Evolutionary conservation across 2,797 vertebrate genomes (phyloP).

Genomic region (Anabas testudineus): DNA sequence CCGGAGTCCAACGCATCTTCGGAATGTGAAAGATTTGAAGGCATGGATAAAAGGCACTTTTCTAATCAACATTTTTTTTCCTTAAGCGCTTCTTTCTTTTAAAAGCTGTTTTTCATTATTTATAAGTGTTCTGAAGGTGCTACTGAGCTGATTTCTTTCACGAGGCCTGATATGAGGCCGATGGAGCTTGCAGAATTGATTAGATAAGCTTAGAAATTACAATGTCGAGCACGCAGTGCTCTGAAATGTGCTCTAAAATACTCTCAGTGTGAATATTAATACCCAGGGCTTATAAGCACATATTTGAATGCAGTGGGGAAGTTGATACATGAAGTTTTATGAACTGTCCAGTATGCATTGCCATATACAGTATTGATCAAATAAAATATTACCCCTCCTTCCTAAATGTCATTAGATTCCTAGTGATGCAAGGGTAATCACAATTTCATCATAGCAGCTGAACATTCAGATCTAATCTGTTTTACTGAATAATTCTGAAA

Average conservation of each 20-base stretch:
- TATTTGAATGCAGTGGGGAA: slow-evolving; percentile 75
- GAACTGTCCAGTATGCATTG: slow-evolving; percentile 72
- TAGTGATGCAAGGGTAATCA: slow-evolving; percentile 66
- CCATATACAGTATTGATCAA: slow-evolving; percentile 73
- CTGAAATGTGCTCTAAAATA: slow-evolving; percentile 81
- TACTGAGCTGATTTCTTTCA: slow-evolving; percentile 95
- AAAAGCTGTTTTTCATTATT: slow-evolving; percentile 99
- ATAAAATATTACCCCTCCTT: slow-evolving; percentile 65
- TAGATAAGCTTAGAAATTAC: slow-evolving; percentile 98
- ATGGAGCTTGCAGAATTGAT: slow-evolving; percentile 99
- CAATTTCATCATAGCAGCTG: slow-evolving; percentile 78
- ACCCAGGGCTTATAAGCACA: slow-evolving; percentile 75
- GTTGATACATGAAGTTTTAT: slow-evolving; percentile 78
- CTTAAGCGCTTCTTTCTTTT: slow-evolving; percentile 91
- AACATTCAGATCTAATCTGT: slow-evolving; percentile 71
- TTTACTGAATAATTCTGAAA: slow-evolving; percentile 84
- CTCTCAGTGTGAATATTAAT: slow-evolving; percentile 80
- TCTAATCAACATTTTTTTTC: slow-evolving; percentile 90
- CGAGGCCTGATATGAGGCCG: slow-evolving; percentile 91
- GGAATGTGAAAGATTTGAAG: slow-evolving; percentile 82
- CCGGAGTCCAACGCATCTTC: slow-evolving; percentile 82
- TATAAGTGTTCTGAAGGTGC: slow-evolving; percentile 97
- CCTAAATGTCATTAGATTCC: slow-evolving; percentile 41
- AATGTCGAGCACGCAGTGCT: slow-evolving; percentile 91
- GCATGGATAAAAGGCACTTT: slow-evolving; percentile 91